These are phyloP conservation scores for Heteractis magnifica DNA, from an alignment of 92 coral and sea anemone genomes.

Conservation along the genomic window DNA sequence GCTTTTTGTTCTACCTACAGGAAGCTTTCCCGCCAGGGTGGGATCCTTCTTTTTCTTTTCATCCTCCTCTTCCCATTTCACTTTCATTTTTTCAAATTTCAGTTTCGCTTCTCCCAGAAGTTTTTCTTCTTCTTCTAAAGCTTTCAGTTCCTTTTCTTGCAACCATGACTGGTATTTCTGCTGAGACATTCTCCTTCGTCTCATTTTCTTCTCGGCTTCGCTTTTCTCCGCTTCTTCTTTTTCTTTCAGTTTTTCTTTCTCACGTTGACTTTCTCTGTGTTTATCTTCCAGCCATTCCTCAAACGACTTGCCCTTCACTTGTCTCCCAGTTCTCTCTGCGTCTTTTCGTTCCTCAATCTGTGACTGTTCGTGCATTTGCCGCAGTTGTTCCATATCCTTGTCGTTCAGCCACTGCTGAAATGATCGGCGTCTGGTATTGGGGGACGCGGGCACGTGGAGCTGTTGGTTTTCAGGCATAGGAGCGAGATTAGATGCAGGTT, in stretches of 20 bases:
- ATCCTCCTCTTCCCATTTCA: slow-evolving; percentile 86
- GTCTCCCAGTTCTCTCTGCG: slow-evolving; percentile 39
- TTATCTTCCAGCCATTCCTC: slow-evolving; percentile 96
- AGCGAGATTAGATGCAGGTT: slow-evolving; percentile 24
- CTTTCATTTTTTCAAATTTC: slow-evolving; percentile 69
- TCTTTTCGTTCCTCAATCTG: slow-evolving; percentile 65
- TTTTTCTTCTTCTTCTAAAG: slow-evolving; percentile 74
- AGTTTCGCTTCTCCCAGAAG: slow-evolving; percentile 66
- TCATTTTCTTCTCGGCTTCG: slow-evolving; percentile 53
- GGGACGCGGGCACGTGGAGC: slow-evolving; percentile 34
- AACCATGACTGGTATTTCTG: slow-evolving; percentile 90
- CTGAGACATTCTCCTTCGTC: slow-evolving; percentile 76
- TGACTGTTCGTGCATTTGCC: slow-evolving; percentile 63
- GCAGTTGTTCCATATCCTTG: slow-evolving; percentile 70
- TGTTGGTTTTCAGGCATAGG: slow-evolving; percentile 44
- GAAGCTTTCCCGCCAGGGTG: slow-evolving; percentile 13
- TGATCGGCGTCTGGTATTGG: slow-evolving; percentile 59
- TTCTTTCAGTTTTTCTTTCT: slow-evolving; percentile 63
- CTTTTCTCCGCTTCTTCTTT: slow-evolving; percentile 56
- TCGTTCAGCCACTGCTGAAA: slow-evolving; percentile 89
- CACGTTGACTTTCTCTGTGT: slow-evolving; percentile 59
- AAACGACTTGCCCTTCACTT: slow-evolving; percentile 80
- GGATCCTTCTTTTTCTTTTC: slow-evolving; percentile 60
- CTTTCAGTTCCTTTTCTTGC: slow-evolving; percentile 79
- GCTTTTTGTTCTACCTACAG: slow-evolving; percentile 61